phyloP scores from a whole-genome alignment of 2,888 invertebrate genomes.

The Drosophila nigricruria region DNA sequence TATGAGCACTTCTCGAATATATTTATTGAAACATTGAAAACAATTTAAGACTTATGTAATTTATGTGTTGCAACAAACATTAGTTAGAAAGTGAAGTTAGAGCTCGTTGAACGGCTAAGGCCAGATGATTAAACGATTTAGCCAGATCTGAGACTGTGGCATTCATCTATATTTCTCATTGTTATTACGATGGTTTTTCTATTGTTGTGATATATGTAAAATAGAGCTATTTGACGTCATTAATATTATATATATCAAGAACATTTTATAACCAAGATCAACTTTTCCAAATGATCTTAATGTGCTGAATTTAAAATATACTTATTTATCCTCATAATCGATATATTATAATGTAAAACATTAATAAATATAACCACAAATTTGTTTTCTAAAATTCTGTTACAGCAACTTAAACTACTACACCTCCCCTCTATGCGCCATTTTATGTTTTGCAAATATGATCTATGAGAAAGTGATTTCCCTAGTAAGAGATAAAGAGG shows the following conservation, averaged over 20 bases:
- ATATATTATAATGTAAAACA: too few species aligned
- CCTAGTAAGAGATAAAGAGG: too few species aligned
- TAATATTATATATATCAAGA: neutral
- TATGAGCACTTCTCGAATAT: neutral
- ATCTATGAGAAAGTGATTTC: too few species aligned
- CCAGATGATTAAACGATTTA: neutral
- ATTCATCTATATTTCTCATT: slow-evolving; percentile 7
- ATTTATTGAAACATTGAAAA: neutral
- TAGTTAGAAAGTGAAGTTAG: neutral
- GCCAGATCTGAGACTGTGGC: neutral
- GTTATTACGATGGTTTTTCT: neutral
- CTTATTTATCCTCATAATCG: too few species aligned
- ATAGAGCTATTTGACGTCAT: neutral
- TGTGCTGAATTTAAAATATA: too few species aligned
- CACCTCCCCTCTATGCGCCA: too few species aligned
- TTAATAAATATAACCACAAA: too few species aligned
- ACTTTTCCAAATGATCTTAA: too few species aligned
- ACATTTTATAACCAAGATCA: neutral
- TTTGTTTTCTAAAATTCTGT: too few species aligned
- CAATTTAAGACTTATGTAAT: neutral
- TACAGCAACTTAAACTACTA: too few species aligned
- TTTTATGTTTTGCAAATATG: too few species aligned
- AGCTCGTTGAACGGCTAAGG: neutral
- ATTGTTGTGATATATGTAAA: neutral
- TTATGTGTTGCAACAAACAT: neutral